These are phyloP conservation scores for Sympetrum striolatum DNA, from an alignment of 2,888 invertebrate genomes.

Conservation along the genomic window DNA sequence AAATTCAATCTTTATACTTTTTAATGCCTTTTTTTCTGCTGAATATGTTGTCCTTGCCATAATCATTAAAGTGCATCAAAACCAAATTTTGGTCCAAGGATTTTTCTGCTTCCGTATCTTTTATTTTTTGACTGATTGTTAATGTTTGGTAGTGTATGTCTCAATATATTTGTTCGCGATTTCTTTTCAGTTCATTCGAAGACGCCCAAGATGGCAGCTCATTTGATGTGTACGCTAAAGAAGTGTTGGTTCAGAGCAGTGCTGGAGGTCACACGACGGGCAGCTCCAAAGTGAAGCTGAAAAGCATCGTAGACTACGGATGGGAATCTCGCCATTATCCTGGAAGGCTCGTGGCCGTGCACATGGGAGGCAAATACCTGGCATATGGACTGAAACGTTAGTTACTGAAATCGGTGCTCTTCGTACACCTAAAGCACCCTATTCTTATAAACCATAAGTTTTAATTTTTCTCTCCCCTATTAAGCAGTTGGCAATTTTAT, in stretches of 20 bases:
- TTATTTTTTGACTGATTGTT: too few species aligned
- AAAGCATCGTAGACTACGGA: slow-evolving; percentile 88
- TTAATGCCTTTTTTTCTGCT: neutral
- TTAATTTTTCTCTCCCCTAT: too few species aligned
- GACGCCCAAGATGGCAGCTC: neutral
- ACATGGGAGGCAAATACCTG: slow-evolving; percentile 82
- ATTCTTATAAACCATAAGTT: too few species aligned
- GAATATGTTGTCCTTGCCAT: neutral
- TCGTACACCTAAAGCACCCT: too few species aligned
- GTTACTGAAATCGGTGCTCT: slow-evolving; percentile 39
- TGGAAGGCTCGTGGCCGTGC: slow-evolving; percentile 88
- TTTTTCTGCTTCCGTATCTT: neutral
- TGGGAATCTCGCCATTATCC: slow-evolving; percentile 90
- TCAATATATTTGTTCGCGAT: neutral
- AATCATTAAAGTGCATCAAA: too few species aligned
- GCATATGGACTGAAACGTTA: slow-evolving; percentile 92
- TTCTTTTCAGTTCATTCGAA: neutral
- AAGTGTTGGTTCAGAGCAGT: slow-evolving; percentile 20
- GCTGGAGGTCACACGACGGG: slow-evolving; percentile 58
- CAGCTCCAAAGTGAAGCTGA: slow-evolving; percentile 88
- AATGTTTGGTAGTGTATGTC: too few species aligned
- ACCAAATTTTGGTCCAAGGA: neutral
- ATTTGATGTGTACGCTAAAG: slow-evolving; percentile 27
- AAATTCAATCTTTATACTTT: too few species aligned
- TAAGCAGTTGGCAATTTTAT: too few species aligned